A percentile compares a stretch with the other conserved stretches of the same genome.
phyloP scores from a whole-genome alignment of 2,113 vertebrate genomes.

The Callospermophilus lateralis region DNA sequence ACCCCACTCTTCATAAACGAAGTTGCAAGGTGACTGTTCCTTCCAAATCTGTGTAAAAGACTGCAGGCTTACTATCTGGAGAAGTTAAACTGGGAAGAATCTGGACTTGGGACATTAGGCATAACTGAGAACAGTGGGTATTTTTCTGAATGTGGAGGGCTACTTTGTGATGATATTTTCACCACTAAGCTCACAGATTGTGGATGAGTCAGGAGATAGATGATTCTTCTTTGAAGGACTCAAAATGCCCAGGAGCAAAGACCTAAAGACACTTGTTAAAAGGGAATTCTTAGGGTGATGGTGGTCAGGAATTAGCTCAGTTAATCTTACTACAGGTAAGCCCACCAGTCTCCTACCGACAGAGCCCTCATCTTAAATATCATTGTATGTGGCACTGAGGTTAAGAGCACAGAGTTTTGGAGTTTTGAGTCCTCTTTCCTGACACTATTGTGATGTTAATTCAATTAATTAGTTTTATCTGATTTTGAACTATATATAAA shows the following conservation, averaged over 20 bases:
- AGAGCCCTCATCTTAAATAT: neutral
- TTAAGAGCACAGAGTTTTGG: neutral
- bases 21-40: neutral
- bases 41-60: neutral
- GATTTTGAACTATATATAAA: slow-evolving; percentile 27
- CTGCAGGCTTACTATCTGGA: neutral
- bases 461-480: neutral
- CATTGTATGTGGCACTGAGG: neutral
- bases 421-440: neutral
- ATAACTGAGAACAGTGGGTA: neutral
- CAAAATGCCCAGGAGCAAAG: neutral
- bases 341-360: no score
- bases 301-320: neutral
- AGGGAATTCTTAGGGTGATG: neutral
- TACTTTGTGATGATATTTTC: neutral
- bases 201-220: neutral
- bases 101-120: no score
- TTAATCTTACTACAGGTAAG: neutral
- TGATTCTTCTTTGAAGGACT: neutral
- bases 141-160: neutral
- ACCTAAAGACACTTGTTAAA: neutral
- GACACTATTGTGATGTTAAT: neutral
- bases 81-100: neutral
- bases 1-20: neutral
- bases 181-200: neutral